phyloP scores from a whole-genome alignment of 2,797 vertebrate species.

The Enteromius thamalakanensis region DNA sequence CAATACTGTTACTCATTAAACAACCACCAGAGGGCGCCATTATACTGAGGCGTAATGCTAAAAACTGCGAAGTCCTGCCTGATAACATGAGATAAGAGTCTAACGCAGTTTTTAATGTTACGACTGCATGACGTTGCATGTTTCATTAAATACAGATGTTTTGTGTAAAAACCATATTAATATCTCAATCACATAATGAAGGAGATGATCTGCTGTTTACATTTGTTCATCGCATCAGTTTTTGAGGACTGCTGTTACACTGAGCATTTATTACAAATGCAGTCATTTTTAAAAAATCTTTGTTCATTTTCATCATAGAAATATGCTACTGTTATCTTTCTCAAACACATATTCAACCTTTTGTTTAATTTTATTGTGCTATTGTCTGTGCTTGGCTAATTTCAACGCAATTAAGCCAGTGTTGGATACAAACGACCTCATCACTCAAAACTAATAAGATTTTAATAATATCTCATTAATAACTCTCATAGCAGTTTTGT shows the following conservation, averaged over 20 bases:
- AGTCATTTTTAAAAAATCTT: neutral
- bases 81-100: neutral
- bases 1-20: neutral
- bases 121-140: neutral
- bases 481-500: neutral
- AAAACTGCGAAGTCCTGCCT: too few species aligned
- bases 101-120: neutral
- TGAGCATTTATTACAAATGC: neutral
- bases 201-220: neutral
- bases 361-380: neutral
- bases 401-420: slow-evolving; percentile 21
- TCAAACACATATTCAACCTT: slow-evolving; percentile 11
- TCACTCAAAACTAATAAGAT: slow-evolving; percentile 27
- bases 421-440: slow-evolving; percentile 55
- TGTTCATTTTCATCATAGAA: neutral
- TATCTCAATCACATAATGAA: neutral
- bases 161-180: neutral
- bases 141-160: neutral
- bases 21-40: slow-evolving; percentile 1
- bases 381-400: slow-evolving; percentile 6
- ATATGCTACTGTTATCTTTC: neutral
- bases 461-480: slow-evolving; percentile 7
- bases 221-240: neutral
- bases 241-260: neutral
- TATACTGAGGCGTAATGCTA: neutral